Percentiles rank a stretch among this genome's conserved stretches.
Conservation (phyloP, 2,888 invertebrate genomes). For the Drosophila neonasuta region DNA sequence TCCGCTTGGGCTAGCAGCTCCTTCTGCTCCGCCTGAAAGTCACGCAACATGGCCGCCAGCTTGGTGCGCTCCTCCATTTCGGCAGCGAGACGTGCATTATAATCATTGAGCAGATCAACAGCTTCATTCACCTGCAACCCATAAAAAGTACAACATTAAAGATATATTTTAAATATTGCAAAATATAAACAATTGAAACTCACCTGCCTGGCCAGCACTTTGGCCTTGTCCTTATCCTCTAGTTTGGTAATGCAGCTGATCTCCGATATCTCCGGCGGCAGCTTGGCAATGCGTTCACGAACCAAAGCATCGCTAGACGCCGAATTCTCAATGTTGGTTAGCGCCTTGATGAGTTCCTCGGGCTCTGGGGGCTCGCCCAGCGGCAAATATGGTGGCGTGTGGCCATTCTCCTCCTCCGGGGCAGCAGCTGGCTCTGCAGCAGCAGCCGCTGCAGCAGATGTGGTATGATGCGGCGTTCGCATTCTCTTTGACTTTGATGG, state of each 20-base stretch:
- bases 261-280: slow-evolving; percentile 97
- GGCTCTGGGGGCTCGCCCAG: slow-evolving; percentile 94
- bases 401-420: slow-evolving; percentile 85
- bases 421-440: slow-evolving; percentile 35
- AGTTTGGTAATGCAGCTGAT: slow-evolving; percentile 92
- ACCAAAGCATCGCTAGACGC: slow-evolving; percentile 97
- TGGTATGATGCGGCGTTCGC: slow-evolving; percentile 77
- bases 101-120: slow-evolving; percentile 91
- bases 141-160: background rate
- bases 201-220: slow-evolving; percentile 90
- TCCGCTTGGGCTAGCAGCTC: slow-evolving; percentile 94
- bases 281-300: slow-evolving; percentile 94
- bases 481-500: slow-evolving; percentile 70
- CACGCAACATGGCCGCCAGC: slow-evolving; percentile 92
- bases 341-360: slow-evolving; percentile 93
- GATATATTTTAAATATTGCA: fast-evolving
- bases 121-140: slow-evolving; percentile 87
- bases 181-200: background rate
- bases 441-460: slow-evolving; percentile 71
- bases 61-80: slow-evolving; percentile 95
- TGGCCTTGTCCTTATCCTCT: slow-evolving; percentile 91
- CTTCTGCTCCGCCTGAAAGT: slow-evolving; percentile 93
- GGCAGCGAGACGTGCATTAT: slow-evolving; percentile 91
- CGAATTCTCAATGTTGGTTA: slow-evolving; percentile 94
- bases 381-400: slow-evolving; percentile 90